Evolutionary conservation across 2,888 invertebrate genomes (phyloP).

Genomic region (Meteorus colon): DNA sequence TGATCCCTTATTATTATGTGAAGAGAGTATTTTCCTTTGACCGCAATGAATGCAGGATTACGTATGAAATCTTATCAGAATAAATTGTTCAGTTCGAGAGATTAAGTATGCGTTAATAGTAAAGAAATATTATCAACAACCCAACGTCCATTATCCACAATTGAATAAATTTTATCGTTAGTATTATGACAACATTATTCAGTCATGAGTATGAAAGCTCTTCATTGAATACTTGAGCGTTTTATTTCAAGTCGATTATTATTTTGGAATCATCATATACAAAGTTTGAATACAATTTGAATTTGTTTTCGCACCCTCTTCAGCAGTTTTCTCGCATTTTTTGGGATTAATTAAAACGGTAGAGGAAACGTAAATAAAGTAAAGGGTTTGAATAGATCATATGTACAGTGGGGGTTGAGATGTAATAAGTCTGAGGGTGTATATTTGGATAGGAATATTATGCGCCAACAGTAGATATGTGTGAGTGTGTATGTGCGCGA

Average conservation of each 20-base stretch:
- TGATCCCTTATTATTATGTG: too few relatives aligned
- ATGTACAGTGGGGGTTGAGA: not conserved
- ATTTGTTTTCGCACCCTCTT: not conserved
- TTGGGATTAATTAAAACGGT: not conserved
- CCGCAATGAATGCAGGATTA: too few relatives aligned
- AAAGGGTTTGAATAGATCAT: constrained; percentile 1
- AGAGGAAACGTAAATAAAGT: not conserved
- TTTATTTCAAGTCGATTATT: not conserved
- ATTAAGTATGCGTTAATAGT: too few relatives aligned
- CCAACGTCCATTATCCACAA: too few relatives aligned
- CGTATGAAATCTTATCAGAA: too few relatives aligned
- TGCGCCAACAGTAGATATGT: not conserved
- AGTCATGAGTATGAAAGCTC: too few relatives aligned
- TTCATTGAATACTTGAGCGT: too few relatives aligned
- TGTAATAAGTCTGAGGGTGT: constrained; percentile 19
- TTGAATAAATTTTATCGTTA: too few relatives aligned
- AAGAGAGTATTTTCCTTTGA: too few relatives aligned
- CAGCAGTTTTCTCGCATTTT: not conserved
- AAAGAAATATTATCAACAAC: too few relatives aligned
- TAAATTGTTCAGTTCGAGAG: too few relatives aligned
- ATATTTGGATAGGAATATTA: constrained; percentile 5
- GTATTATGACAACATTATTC: too few relatives aligned
- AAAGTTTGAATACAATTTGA: not conserved
- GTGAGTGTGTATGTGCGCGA: not conserved
- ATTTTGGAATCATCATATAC: not conserved